Evolutionary conservation across 1,140 invertebrate genomes (phyloP), one percentile per base, ranked within the genome.

Genomic region (Microplitis demolitor): DNA sequence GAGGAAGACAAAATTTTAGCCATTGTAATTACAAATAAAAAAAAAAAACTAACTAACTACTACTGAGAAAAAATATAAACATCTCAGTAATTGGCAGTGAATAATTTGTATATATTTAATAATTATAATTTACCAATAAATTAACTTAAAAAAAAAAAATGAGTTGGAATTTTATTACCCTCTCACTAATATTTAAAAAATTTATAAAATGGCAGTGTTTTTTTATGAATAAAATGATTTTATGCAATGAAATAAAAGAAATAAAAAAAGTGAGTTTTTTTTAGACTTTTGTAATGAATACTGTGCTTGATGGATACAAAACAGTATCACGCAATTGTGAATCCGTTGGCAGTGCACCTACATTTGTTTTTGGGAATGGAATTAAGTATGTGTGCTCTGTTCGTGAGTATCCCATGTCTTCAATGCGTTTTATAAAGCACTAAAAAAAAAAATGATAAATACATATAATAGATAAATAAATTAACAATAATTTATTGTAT

Each of bases 251-350:
- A 39, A 39, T 53, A 71, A 73, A 4, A 64, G 60, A 69, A 53
- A 51, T 70, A 13, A 67, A 4, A 60, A 31, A 0, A 64, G 2
- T 31, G 33, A 45, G 58, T 24, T 8, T n/a, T 64, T 14, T 45
- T 53, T 86, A 86, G 78, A 87, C 84, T 72, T 87, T 87, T 63
- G 85, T 86, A 69, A 87, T 87, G 60, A 87, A 87, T 80, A 87
- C 82, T 74, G 86, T 87, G 63, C 87, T 87, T 11, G 86, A 82
- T 68, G 86, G 86, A 79, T 79, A 87, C 11, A 87, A 74, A 63
- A 87, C 82, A 13, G 85, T 87, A 6, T 88, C 85, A n/a, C 78
- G 79, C 16, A 88, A 73, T 69, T 72, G 79, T 16, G 78, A 81
- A 62, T 82, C 74, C 8, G 76, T 71, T 24, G 85, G 78, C 4